These are phyloP conservation scores for Macquaria ambigua DNA, from an alignment of 2,113 vertebrate genomes.

Conservation along the genomic window DNA sequence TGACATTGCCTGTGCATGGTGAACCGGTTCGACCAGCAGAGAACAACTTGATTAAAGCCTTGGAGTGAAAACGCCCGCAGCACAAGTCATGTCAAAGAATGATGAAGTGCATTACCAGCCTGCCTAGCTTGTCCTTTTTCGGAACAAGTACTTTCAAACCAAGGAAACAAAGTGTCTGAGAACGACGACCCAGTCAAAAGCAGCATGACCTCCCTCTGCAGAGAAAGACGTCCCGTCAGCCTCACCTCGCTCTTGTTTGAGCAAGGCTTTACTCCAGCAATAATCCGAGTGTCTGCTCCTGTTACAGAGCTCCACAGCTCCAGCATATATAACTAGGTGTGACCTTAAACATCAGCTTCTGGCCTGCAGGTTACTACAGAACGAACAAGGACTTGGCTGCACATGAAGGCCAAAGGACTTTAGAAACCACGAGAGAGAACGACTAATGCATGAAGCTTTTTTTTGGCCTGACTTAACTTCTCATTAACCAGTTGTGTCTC, in stretches of 20 bases:
- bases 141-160: slow-evolving; percentile 1
- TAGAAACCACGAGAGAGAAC: not conserved
- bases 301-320: slow-evolving; percentile 6
- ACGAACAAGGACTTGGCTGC: not conserved
- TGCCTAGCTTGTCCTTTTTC: not conserved
- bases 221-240: slow-evolving; percentile 13
- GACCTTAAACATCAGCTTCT: slow-evolving; percentile 24
- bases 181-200: slow-evolving; percentile 29
- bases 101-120: slow-evolving; percentile 26
- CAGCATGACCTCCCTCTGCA: slow-evolving; percentile 2
- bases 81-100: slow-evolving; percentile 6
- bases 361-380: slow-evolving; percentile 1
- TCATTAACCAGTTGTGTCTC: not conserved
- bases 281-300: not conserved
- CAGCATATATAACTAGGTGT: slow-evolving; percentile 10
- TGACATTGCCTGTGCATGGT: slow-evolving; percentile 19
- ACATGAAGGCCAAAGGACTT: not conserved
- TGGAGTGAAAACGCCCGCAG: slow-evolving; percentile 18
- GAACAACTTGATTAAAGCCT: slow-evolving; percentile 36
- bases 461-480: not conserved
- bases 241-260: slow-evolving; percentile 26
- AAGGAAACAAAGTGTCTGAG: not conserved
- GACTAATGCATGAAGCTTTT: not conserved
- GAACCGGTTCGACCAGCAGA: slow-evolving; percentile 24
- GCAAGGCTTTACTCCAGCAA: not conserved